Evolutionary conservation across 2,113 vertebrate genomes (phyloP).

Genomic region (Cheilinus undulatus): DNA sequence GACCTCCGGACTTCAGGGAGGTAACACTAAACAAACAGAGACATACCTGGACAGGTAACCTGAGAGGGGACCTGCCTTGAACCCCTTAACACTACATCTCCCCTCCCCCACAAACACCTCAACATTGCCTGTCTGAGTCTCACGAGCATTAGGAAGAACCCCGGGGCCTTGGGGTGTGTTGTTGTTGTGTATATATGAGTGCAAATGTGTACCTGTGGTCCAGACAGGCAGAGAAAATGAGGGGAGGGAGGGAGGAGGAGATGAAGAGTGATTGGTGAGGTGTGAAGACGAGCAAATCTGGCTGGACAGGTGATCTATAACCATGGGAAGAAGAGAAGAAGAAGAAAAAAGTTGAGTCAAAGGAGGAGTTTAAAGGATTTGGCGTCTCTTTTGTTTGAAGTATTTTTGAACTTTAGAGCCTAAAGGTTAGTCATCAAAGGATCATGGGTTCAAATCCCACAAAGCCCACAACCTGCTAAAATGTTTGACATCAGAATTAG

Average conservation of each 20-base stretch:
- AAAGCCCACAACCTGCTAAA: slow-evolving; percentile 43
- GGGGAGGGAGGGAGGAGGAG: slow-evolving; percentile 25
- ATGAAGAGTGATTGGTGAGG: slow-evolving; percentile 79
- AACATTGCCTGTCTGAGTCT: slow-evolving; percentile 70
- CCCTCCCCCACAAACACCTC: background rate
- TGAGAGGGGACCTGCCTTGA: slow-evolving; percentile 71
- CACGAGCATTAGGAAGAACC: slow-evolving; percentile 58
- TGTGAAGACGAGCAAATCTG: slow-evolving; percentile 73
- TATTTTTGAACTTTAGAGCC: slow-evolving; percentile 43
- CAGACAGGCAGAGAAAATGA: slow-evolving; percentile 41
- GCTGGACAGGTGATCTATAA: slow-evolving; percentile 66
- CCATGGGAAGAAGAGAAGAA: slow-evolving; percentile 21
- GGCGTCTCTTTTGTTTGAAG: slow-evolving; percentile 41
- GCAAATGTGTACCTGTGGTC: slow-evolving; percentile 21
- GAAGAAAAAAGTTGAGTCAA: slow-evolving; percentile 14
- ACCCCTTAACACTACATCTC: slow-evolving; percentile 24
- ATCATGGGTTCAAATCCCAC: slow-evolving; percentile 33
- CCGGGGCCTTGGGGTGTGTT: slow-evolving; percentile 46
- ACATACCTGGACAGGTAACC: slow-evolving; percentile 84
- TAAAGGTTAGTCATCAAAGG: slow-evolving; percentile 49
- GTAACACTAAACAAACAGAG: slow-evolving; percentile 84
- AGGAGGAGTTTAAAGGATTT: slow-evolving; percentile 52
- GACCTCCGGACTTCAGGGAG: slow-evolving; percentile 74
- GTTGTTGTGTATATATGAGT: slow-evolving; percentile 18
- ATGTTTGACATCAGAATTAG: slow-evolving; percentile 36